Evolutionary conservation across 2,113 vertebrate genomes (phyloP), one percentile per base, ranked within the genome.

Genomic region (Mesocricetus auratus): DNA sequence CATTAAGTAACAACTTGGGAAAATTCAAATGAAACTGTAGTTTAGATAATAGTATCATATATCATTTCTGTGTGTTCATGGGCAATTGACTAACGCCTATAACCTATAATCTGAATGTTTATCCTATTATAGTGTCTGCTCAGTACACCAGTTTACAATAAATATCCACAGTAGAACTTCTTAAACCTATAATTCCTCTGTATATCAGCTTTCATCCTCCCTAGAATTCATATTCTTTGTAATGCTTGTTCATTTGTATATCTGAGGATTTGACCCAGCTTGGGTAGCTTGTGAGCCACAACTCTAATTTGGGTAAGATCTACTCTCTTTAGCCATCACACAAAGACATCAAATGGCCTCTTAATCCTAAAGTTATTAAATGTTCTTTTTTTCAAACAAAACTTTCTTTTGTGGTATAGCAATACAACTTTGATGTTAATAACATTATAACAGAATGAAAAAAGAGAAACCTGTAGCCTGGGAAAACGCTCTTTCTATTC

Each of bases 301-400:
- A 88, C 17, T 62, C 21, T 36, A n/a, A 85, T 74, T 62, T 64
- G 56, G 10, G 60, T 50, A 74, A 50, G 21, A 77, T 77, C 36
- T 58, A 78, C 47, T 29, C 33, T 56, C 19, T 58, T 68, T 36
- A 21, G 47, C 26, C 9, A 24, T 74, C 42, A 82, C 45, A 64
- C 60, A 94, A 82, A 19, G 45, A 86, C 62, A 50, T 42, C 39
- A 62, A 89, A 89, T 3, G 19, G 5, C 17, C 71, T n/a, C 42
- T 64, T 89, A 89, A 42, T 94, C n/a, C 53, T 73, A 62, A 82
- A 81, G 31, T 82, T 94, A 36, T 17, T 89, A 64, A 83, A 74
- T 50, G 39, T 24, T 71, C 9, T 19, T 86, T 86, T 86, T 66
- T 33, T 45, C 42, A 66, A 47, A 66, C 16, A 31, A 62, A n/a